Evolutionary conservation across 30 jellyfish, hydroid and myxozoan genomes (phyloP), one percentile per base, ranked within the genome.

Genomic region (Aurelia aurita complex sp. Pacific): DNA sequence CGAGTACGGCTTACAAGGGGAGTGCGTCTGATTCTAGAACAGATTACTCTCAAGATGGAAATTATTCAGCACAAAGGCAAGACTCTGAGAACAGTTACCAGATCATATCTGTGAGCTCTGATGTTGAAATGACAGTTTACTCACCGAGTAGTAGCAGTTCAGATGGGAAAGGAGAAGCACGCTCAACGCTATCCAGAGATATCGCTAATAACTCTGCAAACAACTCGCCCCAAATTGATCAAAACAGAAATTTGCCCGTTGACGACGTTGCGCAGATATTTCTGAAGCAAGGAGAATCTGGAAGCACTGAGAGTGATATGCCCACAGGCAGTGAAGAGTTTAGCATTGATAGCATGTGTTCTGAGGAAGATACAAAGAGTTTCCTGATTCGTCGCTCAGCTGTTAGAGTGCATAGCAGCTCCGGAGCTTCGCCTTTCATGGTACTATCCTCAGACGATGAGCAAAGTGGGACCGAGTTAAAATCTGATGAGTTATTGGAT

Each of bases 401-500:
- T 35, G 46, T 76, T 3, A 73, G 68, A 55, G 34, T 76, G 14
- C 79, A 69, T n/a, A 46, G 52, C 29, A 63, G 57, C 10, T 70
- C 89, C 13, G 95, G 76, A 35, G 52, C 80, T 9, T 86, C 95
- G 43, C 95, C 95, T 12, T 86, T 86, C 72, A 86, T 77, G 89
- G 75, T 86, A 1, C 82, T 86, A 2, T 62, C 80, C 7, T 86
- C 95, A 5, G 85, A 86, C 36, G 95, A 64, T 23, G 95, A 86
- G 42, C 59, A 13, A 5, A 67, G 77, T 29, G 76, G n/a, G 9
- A 23, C 46, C 18, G 87, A 73, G 14, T n/a, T 23, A 4, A 18
- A 46, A 50, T 10, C 73, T 17, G 91, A 82, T 5, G 52, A 61
- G 60, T 36, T 52, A 36, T 29, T n/a, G 18, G 59, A 52, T 70